Conservation (phyloP, 2,113 vertebrate genomes). For the Platanista minor region DNA sequence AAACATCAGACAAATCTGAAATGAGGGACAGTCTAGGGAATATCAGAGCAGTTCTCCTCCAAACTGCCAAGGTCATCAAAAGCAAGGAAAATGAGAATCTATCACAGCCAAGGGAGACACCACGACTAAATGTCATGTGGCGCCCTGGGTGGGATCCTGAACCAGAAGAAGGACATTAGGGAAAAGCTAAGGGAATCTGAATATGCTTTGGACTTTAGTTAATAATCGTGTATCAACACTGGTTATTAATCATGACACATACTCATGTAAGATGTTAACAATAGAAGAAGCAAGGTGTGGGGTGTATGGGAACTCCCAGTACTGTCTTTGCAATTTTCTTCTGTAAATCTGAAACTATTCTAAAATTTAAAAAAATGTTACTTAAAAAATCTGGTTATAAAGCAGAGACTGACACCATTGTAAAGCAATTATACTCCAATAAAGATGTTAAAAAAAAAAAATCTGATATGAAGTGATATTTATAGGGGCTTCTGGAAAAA, state of each 20-base stretch:
- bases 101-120: accelerated
- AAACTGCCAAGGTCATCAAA: background rate
- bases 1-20: background rate
- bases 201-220: background rate
- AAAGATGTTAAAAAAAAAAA: background rate
- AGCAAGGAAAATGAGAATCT: background rate
- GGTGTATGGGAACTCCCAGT: background rate
- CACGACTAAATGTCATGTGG: background rate
- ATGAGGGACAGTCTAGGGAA: background rate
- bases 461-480: background rate
- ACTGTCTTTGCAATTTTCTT: background rate
- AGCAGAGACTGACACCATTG: no score
- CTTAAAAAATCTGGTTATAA: background rate
- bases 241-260: background rate
- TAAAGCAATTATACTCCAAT: no score
- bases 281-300: background rate
- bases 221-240: background rate
- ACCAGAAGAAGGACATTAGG: background rate
- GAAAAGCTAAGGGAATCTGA: background rate
- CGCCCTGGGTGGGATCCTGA: background rate
- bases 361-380: background rate
- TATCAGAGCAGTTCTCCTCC: background rate
- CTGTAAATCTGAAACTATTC: background rate
- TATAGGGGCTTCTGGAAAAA: background rate
- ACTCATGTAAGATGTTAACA: background rate